Base-by-base conservation (phyloP, 1,140 invertebrate genomes). In the Limonius californicus region DNA sequence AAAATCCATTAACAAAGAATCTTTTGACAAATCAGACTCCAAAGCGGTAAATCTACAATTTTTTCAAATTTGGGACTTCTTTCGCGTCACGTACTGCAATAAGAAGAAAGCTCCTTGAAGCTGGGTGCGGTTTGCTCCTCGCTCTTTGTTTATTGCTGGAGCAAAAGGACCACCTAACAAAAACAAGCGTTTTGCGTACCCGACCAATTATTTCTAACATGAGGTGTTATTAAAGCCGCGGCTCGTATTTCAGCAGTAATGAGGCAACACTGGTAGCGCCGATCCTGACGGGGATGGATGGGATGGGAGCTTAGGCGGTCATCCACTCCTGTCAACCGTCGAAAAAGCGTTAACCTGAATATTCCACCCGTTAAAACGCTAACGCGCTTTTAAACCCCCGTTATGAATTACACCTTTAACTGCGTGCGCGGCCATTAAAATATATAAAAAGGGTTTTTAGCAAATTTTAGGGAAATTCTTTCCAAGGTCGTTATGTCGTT, bases 121-220 rank as follows among this genome's bases (percentile, higher is more conserved):
- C 2, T 21, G 45, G 20, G 14, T 12, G 45, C 45, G 45, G 16
- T 19, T 50, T 50, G 3, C 20, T 50, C 19, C n/a, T 12, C 35
- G 8, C 18, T n/a, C n/a, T 45, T 50, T 50, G 14, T 50, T 18
- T 50, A 50, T 50, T 50, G 20, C 45, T 18, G 45, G 19, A 19
- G 45, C 15, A 12, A 57, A 60, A 57, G 60, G 66, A 71, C 69
- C 66, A 67, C 69, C 63, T 68, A 67, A 67, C 65, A 65, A 67
- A 69, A 71, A 68, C 70, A 66, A 71, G 70, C 64, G 64, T 71
- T 71, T 68, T 69, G 70, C 66, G 68, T 69, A 63, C 66, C 66
- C 66, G 70, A 62, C 68, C 70, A 71, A 71, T 71, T 71, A 71
- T 71, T 71, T 68, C 63, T 68, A 66, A 69, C 67, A 71, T 63